These are phyloP conservation scores for Ophion obscuratus DNA, from an alignment of 2,888 invertebrate genomes.

Conservation along the genomic window DNA sequence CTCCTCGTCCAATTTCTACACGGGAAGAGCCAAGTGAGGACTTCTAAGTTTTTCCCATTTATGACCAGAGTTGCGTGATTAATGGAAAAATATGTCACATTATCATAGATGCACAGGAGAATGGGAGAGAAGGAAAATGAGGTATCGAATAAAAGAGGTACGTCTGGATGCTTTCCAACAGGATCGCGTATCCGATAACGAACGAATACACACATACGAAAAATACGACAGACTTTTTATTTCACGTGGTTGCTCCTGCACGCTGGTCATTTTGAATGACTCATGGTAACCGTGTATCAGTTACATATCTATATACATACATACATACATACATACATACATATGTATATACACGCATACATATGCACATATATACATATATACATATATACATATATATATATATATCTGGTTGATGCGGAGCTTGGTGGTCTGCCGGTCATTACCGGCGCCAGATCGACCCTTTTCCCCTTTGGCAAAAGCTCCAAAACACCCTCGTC, in stretches of 20 bases:
- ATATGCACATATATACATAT: no score
- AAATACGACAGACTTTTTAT: neutral
- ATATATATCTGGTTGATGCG: neutral
- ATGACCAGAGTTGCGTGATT: no score
- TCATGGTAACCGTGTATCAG: constrained; percentile 20
- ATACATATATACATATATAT: neutral
- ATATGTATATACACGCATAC: no score
- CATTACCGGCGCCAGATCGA: constrained; percentile 51
- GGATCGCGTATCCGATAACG: neutral
- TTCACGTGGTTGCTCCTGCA: neutral
- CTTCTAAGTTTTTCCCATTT: no score
- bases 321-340: no score
- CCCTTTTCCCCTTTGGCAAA: constrained; percentile 3
- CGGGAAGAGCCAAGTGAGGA: no score
- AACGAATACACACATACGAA: neutral
- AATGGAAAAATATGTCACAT: no score
- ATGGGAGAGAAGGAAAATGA: neutral
- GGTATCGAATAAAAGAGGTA: neutral
- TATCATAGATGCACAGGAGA: no score
- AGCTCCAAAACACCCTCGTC: constrained; percentile 56
- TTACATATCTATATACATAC: neutral
- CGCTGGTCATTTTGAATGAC: constrained; percentile 40
- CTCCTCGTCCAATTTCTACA: no score
- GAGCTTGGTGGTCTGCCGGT: constrained; percentile 21
- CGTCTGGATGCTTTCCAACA: neutral